phyloP scores from a whole-genome alignment of 2,797 vertebrate species.

The Catamblyrhynchus diadema region DNA sequence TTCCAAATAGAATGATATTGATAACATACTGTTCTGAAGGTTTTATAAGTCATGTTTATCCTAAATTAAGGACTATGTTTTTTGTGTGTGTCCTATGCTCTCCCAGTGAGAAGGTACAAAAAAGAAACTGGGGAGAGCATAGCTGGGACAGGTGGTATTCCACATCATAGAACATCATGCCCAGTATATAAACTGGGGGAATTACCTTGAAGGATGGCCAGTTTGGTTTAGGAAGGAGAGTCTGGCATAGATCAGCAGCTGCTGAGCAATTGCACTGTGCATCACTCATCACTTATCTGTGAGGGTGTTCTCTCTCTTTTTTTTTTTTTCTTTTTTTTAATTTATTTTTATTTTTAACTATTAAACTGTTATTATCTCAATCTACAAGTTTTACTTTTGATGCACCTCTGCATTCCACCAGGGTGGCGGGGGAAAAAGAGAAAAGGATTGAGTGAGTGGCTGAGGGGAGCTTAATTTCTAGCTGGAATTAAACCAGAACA shows the following conservation, averaged over 20 bases:
- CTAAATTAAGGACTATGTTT: not conserved
- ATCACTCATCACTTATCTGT: not conserved
- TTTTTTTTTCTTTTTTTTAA: not conserved
- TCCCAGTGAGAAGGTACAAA: not conserved
- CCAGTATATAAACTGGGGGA: too few species aligned
- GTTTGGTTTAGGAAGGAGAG: not conserved
- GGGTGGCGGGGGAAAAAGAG: fast-evolving
- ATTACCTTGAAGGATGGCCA: not conserved
- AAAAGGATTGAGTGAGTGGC: not conserved
- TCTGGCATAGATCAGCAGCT: too few species aligned
- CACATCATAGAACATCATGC: not conserved
- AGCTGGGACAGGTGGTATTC: not conserved
- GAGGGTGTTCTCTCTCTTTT: too few species aligned
- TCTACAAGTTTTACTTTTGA: not conserved
- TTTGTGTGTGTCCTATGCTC: not conserved
- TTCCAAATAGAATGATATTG: not conserved
- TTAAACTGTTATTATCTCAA: not conserved
- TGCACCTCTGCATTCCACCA: not conserved
- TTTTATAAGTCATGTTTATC: not conserved
- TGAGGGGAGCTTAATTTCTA: not conserved
- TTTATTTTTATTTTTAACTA: not conserved
- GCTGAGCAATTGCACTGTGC: not conserved
- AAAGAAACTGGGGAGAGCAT: not conserved
- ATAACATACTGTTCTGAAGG: too few species aligned
- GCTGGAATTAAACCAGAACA: not conserved